These are phyloP conservation scores for Stylophora pistillata DNA, from an alignment of 64 coral and sea anemone genomes.

Conservation along the genomic window DNA sequence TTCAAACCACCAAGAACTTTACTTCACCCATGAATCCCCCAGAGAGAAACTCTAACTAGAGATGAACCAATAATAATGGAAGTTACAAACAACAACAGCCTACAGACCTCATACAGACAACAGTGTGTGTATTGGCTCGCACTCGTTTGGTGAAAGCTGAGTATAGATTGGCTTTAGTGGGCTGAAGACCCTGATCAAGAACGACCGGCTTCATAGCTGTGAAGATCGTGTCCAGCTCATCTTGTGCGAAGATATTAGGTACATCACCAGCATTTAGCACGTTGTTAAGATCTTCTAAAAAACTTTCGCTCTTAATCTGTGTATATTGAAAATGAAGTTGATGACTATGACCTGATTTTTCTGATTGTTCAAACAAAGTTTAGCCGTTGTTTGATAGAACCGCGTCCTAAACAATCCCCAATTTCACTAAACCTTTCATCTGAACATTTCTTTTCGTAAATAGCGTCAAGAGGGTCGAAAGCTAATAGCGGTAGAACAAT, in stretches of 20 bases:
- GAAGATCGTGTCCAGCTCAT: conserved; percentile 94
- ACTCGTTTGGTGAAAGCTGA: conserved; percentile 96
- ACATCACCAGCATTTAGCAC: conserved; percentile 98
- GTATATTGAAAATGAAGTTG: neutral
- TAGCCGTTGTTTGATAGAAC: too few species aligned
- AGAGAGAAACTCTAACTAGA: too few species aligned
- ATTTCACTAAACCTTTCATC: too few species aligned
- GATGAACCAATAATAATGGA: neutral
- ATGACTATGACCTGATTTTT: neutral
- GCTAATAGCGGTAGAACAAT: too few species aligned
- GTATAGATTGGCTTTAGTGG: conserved; percentile 96
- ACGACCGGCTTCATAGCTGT: conserved; percentile 95
- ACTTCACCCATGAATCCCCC: too few species aligned
- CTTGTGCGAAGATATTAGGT: conserved; percentile 89
- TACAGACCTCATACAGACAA: conserved; percentile 95
- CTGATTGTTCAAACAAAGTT: too few species aligned
- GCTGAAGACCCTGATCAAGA: conserved; percentile 83
- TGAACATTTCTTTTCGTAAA: too few species aligned
- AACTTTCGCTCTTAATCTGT: conserved; percentile 95
- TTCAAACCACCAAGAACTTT: too few species aligned
- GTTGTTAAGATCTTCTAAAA: conserved; percentile 97
- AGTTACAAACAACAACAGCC: neutral
- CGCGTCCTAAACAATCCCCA: too few species aligned
- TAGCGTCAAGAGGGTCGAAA: too few species aligned
- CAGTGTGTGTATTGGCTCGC: conserved; percentile 87